Evolutionary conservation across 2,888 invertebrate species (phyloP).

Genomic region (Drosophila phalerata): DNA sequence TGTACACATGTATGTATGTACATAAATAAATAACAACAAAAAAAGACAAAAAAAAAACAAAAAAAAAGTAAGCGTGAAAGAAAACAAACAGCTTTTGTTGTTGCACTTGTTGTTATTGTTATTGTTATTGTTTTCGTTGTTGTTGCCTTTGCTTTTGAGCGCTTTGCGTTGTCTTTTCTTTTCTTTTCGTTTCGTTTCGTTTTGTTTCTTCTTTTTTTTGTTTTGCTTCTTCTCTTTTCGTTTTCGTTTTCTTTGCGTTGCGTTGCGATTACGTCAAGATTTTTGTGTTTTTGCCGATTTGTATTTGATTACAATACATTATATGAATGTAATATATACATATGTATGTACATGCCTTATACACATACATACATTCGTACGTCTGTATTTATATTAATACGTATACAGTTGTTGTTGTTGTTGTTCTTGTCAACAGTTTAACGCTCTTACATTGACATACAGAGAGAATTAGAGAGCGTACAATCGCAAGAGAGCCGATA

Average conservation of each 20-base stretch:
- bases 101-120: conserved; percentile 34
- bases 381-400: conserved; percentile 14
- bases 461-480: conserved; percentile 15
- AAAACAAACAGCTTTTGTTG: conserved; percentile 58
- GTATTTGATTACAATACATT: conserved; percentile 67
- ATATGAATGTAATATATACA: conserved; percentile 13
- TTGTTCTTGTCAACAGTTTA: conserved; percentile 30
- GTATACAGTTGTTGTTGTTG: conserved; percentile 21
- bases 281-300: conserved; percentile 69
- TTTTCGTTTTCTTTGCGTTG: conserved; percentile 57
- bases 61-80: conserved; percentile 37
- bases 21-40: conserved; percentile 48
- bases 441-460: conserved; percentile 16
- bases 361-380: conserved; percentile 4
- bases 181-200: conserved; percentile 46
- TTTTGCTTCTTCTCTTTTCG: conserved; percentile 34
- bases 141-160: conserved; percentile 17
- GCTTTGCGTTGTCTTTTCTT: conserved; percentile 32
- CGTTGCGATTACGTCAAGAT: conserved; percentile 74
- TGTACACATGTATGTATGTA: too few relatives aligned
- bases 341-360: background rate
- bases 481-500: conserved; percentile 32
- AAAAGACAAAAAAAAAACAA: conserved; percentile 34
- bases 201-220: too few relatives aligned
- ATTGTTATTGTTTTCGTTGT: conserved; percentile 36